Evolutionary conservation across 2,888 invertebrate genomes (phyloP).

Genomic region (Trichogramma evanescens): DNA sequence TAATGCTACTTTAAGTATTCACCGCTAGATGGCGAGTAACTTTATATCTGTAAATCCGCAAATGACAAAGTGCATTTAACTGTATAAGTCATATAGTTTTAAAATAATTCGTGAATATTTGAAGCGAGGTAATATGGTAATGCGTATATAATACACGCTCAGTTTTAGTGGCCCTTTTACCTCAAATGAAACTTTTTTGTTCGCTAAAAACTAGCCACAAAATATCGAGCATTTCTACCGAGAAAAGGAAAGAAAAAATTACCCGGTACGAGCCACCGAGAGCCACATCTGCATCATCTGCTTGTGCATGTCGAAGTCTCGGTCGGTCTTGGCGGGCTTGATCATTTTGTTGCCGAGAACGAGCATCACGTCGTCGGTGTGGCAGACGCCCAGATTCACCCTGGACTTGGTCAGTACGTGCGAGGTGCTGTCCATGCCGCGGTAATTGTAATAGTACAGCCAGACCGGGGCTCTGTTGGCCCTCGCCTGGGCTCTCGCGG

Average conservation of each 20-base stretch:
- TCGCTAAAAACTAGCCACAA: no score
- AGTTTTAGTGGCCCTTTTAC: no score
- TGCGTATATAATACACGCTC: no score
- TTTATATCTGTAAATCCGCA: no score
- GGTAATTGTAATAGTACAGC: constrained; percentile 58
- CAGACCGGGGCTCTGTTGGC: constrained; percentile 56
- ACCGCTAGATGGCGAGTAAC: no score
- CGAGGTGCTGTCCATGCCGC: constrained; percentile 54
- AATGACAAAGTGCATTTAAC: no score
- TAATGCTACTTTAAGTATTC: no score
- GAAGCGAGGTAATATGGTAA: no score
- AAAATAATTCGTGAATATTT: no score
- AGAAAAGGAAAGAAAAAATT: not conserved
- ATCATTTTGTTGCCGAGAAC: not conserved
- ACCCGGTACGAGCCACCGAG: not conserved
- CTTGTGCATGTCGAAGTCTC: constrained; percentile 1
- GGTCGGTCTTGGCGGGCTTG: not conserved
- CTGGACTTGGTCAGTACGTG: constrained; percentile 50
- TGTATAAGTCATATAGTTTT: no score
- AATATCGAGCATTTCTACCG: no score
- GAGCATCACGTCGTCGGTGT: constrained; percentile 8
- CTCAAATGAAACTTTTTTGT: no score
- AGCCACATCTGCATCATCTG: constrained; percentile 3
- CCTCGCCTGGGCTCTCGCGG: constrained; percentile 55
- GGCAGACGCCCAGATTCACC: constrained; percentile 48